A percentile compares a stretch with the other conserved stretches of the same genome.
These are phyloP conservation scores for Drosophila teissieri DNA, from an alignment of 1,140 invertebrate genomes.

Conservation along the genomic window DNA sequence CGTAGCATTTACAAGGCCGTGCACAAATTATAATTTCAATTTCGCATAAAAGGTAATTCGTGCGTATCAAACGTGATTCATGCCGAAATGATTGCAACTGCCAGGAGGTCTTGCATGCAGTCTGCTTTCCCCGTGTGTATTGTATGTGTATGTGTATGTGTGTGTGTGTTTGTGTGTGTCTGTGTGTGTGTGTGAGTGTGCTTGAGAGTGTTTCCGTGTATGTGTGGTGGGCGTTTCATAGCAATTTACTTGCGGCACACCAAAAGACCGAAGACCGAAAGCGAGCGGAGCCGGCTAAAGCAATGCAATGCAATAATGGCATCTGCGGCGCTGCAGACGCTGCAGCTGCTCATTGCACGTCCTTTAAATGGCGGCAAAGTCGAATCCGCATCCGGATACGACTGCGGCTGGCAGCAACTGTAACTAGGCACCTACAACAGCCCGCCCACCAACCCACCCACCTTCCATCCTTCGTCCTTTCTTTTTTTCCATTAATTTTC, in stretches of 20 bases:
- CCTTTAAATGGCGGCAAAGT: conserved; percentile 41
- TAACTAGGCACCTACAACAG: conserved; percentile 51
- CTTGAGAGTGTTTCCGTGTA: conserved; percentile 19
- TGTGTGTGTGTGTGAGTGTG: conserved; percentile 10
- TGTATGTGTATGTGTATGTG: conserved; percentile 1
- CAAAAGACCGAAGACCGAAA: conserved; percentile 45
- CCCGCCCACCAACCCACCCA: not conserved
- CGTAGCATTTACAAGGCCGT: conserved; percentile 61
- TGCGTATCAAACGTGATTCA: conserved; percentile 84
- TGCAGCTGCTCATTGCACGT: conserved; percentile 68
- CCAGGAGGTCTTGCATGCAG: conserved; percentile 67
- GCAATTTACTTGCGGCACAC: conserved; percentile 78
- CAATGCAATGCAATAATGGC: conserved; percentile 71
- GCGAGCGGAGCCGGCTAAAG: conserved; percentile 27
- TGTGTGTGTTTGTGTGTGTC: conserved; percentile 4
- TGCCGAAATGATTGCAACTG: conserved; percentile 78
- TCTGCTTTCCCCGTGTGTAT: conserved; percentile 14
- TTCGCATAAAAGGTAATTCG: conserved; percentile 84
- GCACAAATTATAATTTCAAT: conserved; percentile 84
- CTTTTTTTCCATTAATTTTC: conserved; percentile 44
- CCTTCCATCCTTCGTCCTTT: conserved; percentile 9
- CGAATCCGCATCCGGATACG: conserved; percentile 12
- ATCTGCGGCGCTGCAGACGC: conserved; percentile 57
- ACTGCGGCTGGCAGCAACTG: conserved; percentile 53
- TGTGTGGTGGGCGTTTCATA: conserved; percentile 63